Conservation (phyloP, 2,888 invertebrate genomes). For the Tethea ocularis region DNA sequence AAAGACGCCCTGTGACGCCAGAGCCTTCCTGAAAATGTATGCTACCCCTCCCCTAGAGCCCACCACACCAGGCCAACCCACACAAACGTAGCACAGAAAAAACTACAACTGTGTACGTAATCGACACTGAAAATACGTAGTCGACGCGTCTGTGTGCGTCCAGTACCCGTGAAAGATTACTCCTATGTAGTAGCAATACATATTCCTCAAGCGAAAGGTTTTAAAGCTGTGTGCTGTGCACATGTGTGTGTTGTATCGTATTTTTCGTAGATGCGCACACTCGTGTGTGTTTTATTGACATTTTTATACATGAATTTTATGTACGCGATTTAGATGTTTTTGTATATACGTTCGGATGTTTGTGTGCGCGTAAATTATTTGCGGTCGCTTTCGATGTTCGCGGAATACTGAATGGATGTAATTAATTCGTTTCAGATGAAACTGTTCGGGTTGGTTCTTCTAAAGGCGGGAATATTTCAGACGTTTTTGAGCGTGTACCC, state of each 20-base stretch:
- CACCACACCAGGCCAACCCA: constrained; percentile 46
- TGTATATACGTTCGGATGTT: constrained; percentile 44
- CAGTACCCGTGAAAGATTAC: constrained; percentile 65
- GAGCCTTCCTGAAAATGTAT: constrained; percentile 81
- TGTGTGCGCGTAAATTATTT: constrained; percentile 65
- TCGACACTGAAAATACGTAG: constrained; percentile 42
- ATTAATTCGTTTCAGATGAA: constrained; percentile 75
- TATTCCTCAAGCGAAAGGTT: constrained; percentile 62
- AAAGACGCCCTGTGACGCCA: constrained; percentile 81
- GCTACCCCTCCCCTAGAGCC: constrained; percentile 51
- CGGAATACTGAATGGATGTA: constrained; percentile 72
- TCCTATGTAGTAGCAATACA: constrained; percentile 69
- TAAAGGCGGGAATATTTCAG: constrained; percentile 22
- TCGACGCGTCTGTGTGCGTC: constrained; percentile 44
- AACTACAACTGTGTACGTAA: constrained; percentile 56
- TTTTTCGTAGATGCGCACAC: constrained; percentile 31
- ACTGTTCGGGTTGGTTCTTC: constrained; percentile 40
- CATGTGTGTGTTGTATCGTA: constrained; percentile 43
- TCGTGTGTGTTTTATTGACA: constrained; percentile 76
- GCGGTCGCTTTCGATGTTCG: constrained; percentile 69
- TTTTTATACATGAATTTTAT: constrained; percentile 82
- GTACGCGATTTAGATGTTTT: constrained; percentile 70
- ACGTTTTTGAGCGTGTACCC: constrained; percentile 11
- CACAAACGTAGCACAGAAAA: constrained; percentile 60
- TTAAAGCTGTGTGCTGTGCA: constrained; percentile 36